Evolutionary conservation across 2,113 vertebrate species (phyloP), one percentile per base, ranked within the genome.

Genomic region (Hemichromis elongatus): DNA sequence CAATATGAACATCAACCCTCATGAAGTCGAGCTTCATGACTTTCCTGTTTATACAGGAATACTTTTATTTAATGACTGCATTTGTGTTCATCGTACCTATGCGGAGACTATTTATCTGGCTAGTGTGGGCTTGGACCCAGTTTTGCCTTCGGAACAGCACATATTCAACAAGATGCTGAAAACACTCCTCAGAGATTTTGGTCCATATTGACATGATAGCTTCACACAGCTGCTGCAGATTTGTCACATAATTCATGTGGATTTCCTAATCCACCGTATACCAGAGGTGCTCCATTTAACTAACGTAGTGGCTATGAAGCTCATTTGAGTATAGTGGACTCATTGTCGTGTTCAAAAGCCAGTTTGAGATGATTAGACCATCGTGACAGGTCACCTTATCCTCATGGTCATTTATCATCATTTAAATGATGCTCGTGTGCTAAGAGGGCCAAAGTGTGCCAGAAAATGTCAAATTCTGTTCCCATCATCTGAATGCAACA

Each of bases 191-290:
- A 70, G 37, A 68, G n/a, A 70, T 42, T 45, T 26, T 70, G 21
- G 37, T 70, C 13, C 21, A 70, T 70, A 70, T 26, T 45, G 66
- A 26, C 37, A 45, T 18, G 12, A 70, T 0, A 26, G 21, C 63
- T 18, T 70, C 8, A 42, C 37, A 45, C 37, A 45, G n/a, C 21
- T 45, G 1, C 0, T 68, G 35, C 7, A 70, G 63, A 70, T 45
- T 70, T 0, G 1, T 70, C 37, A 45, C 12, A 26, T 2, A 1
- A 70, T n/a, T n/a, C n/a, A n/a, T 70, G 37, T 70, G n/a, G 37
- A 42, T 26, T 24, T 68, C 21, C 24, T 24, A 9, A 45, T 10
- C 21, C 63, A 45, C 35, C 14, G 37, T 4, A 70, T 70, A 37
- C 9, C 13, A 45, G 26, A 70, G 37, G 37, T 45, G 63, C 63